These are phyloP conservation scores for Hypena proboscidalis DNA, from an alignment of 2,888 invertebrate genomes.

Conservation along the genomic window DNA sequence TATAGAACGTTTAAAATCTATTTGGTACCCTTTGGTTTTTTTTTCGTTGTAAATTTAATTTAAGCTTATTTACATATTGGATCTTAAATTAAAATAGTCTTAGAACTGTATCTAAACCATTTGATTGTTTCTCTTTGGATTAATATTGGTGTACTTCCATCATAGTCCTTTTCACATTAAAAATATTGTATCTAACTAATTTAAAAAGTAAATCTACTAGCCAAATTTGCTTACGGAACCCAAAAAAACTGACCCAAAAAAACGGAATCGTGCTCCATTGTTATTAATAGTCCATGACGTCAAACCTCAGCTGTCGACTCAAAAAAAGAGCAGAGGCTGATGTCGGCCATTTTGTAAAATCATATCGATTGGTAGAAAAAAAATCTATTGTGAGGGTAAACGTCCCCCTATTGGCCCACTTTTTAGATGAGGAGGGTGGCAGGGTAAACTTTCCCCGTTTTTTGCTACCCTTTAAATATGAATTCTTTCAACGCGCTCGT, in stretches of 20 bases:
- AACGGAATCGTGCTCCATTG: conserved; percentile 28
- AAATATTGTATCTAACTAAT: too few species aligned
- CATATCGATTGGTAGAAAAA: conserved; percentile 81
- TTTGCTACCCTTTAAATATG: conserved; percentile 71
- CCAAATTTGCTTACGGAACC: conserved; percentile 11
- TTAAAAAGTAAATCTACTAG: too few species aligned
- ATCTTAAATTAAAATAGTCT: too few species aligned
- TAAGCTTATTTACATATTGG: too few species aligned
- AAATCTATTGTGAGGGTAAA: conserved; percentile 74
- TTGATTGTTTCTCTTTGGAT: too few species aligned
- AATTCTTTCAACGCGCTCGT: conserved; percentile 52
- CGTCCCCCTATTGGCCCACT: conserved; percentile 80
- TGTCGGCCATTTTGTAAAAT: conserved; percentile 78
- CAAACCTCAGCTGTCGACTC: conserved; percentile 40
- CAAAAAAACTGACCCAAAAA: conserved; percentile 18
- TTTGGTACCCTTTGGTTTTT: too few species aligned
- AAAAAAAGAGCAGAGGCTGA: conserved; percentile 45
- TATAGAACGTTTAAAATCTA: too few species aligned
- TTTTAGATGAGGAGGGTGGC: conserved; percentile 78
- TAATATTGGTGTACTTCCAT: too few species aligned
- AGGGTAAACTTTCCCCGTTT: conserved; percentile 74
- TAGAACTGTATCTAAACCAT: too few species aligned
- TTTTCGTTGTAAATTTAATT: too few species aligned
- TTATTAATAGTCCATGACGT: conserved; percentile 43
- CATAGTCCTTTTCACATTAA: too few species aligned